Percentiles rank a stretch among this genome's conserved stretches.
Evolutionary conservation across 2,888 invertebrate species (phyloP).

Genomic region (Eilema griseolum): DNA sequence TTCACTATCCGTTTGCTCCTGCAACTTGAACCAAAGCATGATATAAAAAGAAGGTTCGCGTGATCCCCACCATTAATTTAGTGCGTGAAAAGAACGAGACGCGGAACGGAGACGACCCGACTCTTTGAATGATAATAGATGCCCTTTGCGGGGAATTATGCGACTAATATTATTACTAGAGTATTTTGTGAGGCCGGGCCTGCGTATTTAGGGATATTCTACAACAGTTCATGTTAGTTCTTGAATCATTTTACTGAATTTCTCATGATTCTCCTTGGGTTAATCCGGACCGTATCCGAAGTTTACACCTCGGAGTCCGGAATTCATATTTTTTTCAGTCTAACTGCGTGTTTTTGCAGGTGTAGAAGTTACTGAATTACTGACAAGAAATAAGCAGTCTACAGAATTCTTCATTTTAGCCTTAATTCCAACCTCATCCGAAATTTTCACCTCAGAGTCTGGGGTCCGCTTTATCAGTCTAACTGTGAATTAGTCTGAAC

Average conservation of each 20-base stretch:
- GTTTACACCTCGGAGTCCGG: no score
- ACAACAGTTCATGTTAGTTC: neutral
- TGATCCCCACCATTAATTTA: conserved; percentile 79
- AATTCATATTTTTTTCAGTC: no score
- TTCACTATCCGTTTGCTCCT: conserved; percentile 2
- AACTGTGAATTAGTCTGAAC: no score
- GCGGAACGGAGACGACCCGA: conserved; percentile 61
- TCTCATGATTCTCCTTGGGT: no score
- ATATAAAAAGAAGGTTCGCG: conserved; percentile 64
- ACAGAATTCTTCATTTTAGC: no score
- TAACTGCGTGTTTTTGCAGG: no score
- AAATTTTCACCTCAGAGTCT: no score
- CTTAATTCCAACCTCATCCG: no score
- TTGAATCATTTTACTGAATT: neutral
- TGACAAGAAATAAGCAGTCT: neutral
- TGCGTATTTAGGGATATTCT: conserved; percentile 5
- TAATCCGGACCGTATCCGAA: no score
- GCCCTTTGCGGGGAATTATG: conserved; percentile 68
- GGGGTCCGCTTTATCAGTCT: no score
- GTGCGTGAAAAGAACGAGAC: conserved; percentile 79
- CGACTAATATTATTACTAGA: conserved; percentile 33
- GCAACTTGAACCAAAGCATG: conserved; percentile 21
- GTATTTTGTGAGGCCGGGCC: conserved; percentile 21
- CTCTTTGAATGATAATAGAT: conserved; percentile 73
- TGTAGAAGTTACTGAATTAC: neutral